A percentile compares a stretch with the other conserved stretches of the same genome.
Evolutionary conservation across 1,140 invertebrate species (phyloP).

Genomic region (Mylabris phalerata): DNA sequence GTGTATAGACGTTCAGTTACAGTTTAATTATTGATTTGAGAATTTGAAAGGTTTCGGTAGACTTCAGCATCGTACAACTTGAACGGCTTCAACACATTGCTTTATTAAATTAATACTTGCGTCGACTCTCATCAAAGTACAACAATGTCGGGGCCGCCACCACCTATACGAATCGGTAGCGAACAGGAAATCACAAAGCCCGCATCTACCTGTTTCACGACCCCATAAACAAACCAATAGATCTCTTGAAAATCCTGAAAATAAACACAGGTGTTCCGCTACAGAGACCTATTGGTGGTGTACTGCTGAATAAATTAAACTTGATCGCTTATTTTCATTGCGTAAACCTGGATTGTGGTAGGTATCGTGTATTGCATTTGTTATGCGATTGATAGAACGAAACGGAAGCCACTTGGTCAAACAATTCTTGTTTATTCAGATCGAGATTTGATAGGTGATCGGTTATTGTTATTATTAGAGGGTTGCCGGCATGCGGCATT

Average conservation of each 20-base stretch:
- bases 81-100: conserved; percentile 16
- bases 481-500: background rate
- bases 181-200: background rate
- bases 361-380: background rate
- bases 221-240: too few species aligned
- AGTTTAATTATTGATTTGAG: conserved; percentile 12
- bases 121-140: conserved; percentile 3
- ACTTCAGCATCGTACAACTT: conserved; percentile 13
- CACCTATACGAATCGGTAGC: background rate
- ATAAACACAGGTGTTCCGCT: conserved; percentile 20
- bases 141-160: conserved; percentile 4
- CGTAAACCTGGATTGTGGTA: background rate
- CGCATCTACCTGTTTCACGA: background rate
- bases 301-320: conserved; percentile 16
- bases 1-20: background rate
- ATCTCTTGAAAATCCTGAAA: conserved; percentile 3
- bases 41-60: conserved; percentile 7
- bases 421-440: conserved; percentile 22
- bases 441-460: background rate
- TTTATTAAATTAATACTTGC: conserved; percentile 20
- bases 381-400: too few species aligned
- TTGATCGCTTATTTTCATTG: background rate
- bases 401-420: conserved; percentile 21
- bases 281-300: too few species aligned
- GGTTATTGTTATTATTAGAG: background rate